Base-by-base conservation (phyloP, 2,888 invertebrate genomes). In the Amiota mariae region DNA sequence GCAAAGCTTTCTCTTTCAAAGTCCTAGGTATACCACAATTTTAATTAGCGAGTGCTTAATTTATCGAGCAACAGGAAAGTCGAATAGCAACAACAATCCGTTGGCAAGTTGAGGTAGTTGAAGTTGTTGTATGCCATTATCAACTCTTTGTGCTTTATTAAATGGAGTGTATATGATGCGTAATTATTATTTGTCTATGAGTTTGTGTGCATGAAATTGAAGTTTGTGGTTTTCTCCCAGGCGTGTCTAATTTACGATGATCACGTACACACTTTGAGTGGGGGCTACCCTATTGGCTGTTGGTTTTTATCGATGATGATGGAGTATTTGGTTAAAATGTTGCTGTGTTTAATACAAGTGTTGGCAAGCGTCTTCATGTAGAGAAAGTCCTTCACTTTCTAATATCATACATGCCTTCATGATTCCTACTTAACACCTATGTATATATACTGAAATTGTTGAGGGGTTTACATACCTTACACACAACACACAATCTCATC, bases 41-140 rank as follows among this genome's bases (percentile, higher is more conserved):
- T 84, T 84, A 84, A 84, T 84, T 86, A 84, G 86, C 81, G 78
- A 12, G 46, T 77, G 75, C 84, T 86, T 83, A 86, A 0, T 36
- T 36, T 6, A 36, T 36, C 36, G 36, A 36, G 36, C 36, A 4
- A 83, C 80, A 85, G 86, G 83, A 59, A 59, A 15, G 59, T 20
- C 59, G 59, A 59, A 2, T 36, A 36, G 36, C 36, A 36, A 36
- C 36, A 36, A 0, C 36, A 2, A 36, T 36, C 36, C 36, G 2
- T 36, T 36, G 36, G 36, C 36, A 36, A 36, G 36, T 36, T 36
- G 36, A 36, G 36, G 4, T 36, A 36, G 8, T 36, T 36, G 36
- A 36, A 36, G 36, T 36, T 36, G 36, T 36, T 36, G 36, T 36
- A 36, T 36, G 6, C 36, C 36, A 36, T 36, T 36, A 36, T 36